Evolutionary conservation across 2,797 vertebrate species (phyloP).

Genomic region (Tadarida brasiliensis): DNA sequence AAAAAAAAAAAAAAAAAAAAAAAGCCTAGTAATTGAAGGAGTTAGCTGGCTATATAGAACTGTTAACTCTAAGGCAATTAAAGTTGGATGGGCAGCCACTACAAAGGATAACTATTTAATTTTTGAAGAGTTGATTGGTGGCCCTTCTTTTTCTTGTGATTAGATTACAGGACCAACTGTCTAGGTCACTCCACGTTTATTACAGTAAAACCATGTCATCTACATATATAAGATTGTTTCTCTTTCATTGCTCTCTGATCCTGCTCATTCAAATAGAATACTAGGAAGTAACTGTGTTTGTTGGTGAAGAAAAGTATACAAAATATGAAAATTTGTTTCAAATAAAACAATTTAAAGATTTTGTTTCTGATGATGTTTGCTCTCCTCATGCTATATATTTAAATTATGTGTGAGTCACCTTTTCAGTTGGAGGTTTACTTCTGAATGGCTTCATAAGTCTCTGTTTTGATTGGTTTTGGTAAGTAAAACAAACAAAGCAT

Average conservation of each 20-base stretch:
- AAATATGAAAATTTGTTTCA: constrained; percentile 51
- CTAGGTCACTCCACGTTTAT: constrained; percentile 57
- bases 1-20: constrained; percentile 60
- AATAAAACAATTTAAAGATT: constrained; percentile 29
- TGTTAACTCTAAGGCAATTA: not conserved
- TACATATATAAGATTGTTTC: constrained; percentile 29
- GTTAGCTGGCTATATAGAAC: not conserved
- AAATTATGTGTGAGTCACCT: not conserved
- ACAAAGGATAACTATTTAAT: not conserved
- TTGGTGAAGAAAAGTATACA: constrained; percentile 40
- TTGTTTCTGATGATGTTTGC: constrained; percentile 51
- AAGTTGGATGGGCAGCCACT: not conserved
- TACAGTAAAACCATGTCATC: constrained; percentile 9
- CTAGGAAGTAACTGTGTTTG: constrained; percentile 9
- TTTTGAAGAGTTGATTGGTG: constrained; percentile 3
- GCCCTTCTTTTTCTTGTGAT: not conserved
- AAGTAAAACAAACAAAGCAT: constrained; percentile 56
- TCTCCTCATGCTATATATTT: not conserved
- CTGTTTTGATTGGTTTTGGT: constrained; percentile 16
- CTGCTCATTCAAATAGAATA: constrained; percentile 24
- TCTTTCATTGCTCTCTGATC: not conserved
- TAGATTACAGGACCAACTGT: constrained; percentile 47
- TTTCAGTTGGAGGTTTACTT: constrained; percentile 32
- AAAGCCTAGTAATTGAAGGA: constrained; percentile 24
- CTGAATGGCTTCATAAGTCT: constrained; percentile 49